phyloP scores from a whole-genome alignment of 2,113 vertebrate species.

The Sylvia atricapilla region DNA sequence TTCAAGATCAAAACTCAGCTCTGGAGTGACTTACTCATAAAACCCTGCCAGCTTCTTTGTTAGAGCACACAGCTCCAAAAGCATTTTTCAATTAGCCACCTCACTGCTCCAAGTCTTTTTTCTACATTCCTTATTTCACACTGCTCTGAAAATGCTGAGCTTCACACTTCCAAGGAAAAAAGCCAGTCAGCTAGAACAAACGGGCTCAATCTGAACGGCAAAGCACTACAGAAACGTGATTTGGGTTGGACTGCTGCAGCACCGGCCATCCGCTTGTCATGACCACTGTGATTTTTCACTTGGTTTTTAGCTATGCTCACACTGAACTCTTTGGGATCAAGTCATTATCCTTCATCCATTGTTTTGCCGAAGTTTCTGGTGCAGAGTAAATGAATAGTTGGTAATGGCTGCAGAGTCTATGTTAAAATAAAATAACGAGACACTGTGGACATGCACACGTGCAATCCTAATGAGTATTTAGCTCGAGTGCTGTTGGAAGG shows the following conservation, averaged over 20 bases:
- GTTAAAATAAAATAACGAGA: neutral
- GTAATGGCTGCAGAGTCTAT: neutral
- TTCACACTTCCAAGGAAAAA: slow-evolving; percentile 60
- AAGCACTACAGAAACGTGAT: neutral
- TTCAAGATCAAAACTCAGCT: slow-evolving; percentile 38
- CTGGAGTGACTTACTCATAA: slow-evolving; percentile 30
- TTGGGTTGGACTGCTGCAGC: neutral
- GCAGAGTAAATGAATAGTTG: slow-evolving; percentile 6
- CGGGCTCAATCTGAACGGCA: slow-evolving; percentile 7
- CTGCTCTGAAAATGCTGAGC: slow-evolving; percentile 64
- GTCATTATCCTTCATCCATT: neutral
- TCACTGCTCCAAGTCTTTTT: slow-evolving; percentile 58
- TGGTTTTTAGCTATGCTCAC: neutral
- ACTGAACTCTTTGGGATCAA: neutral
- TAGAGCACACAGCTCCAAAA: slow-evolving; percentile 9
- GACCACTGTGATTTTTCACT: neutral
- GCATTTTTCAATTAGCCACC: slow-evolving; percentile 66
- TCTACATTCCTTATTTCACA: slow-evolving; percentile 58
- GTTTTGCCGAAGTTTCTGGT: neutral
- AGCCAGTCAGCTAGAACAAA: slow-evolving; percentile 63
- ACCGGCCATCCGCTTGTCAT: neutral
- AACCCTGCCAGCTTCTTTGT: slow-evolving; percentile 44
- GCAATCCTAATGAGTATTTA: neutral
- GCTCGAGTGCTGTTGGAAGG: neutral
- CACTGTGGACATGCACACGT: neutral